These are phyloP conservation scores for Bubo bubo DNA, from an alignment of 2,113 vertebrate species.

Conservation along the genomic window DNA sequence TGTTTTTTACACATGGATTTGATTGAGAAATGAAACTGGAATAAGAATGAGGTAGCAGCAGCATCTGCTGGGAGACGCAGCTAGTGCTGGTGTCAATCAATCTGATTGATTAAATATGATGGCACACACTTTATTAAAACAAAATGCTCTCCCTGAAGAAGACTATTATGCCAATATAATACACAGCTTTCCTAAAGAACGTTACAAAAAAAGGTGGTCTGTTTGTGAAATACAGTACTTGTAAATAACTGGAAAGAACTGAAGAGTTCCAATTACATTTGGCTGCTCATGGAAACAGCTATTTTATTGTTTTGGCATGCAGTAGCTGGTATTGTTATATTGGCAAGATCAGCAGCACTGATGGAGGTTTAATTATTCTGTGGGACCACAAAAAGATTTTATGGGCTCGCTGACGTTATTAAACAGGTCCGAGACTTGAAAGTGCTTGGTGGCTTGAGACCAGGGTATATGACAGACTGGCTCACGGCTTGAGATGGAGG, in stretches of 20 bases:
- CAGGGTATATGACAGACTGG: not conserved
- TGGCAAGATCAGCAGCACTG: not conserved
- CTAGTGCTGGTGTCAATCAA: slow-evolving; percentile 79
- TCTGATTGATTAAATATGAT: slow-evolving; percentile 83
- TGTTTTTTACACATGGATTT: slow-evolving; percentile 82
- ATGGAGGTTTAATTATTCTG: slow-evolving; percentile 15
- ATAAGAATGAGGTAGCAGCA: slow-evolving; percentile 79
- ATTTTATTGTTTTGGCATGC: slow-evolving; percentile 25
- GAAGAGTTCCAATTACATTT: slow-evolving; percentile 31
- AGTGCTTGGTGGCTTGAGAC: not conserved
- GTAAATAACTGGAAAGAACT: slow-evolving; percentile 35
- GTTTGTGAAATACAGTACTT: slow-evolving; percentile 30
- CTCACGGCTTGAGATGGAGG: not conserved
- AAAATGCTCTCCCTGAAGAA: slow-evolving; percentile 75
- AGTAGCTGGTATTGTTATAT: not conserved
- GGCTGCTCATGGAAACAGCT: slow-evolving; percentile 30
- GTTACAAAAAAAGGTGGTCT: slow-evolving; percentile 36
- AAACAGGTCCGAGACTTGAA: not conserved
- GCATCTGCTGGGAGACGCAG: slow-evolving; percentile 73
- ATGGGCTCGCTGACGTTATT: fast-evolving
- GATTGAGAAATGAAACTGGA: slow-evolving; percentile 82
- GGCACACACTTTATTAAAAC: slow-evolving; percentile 76
- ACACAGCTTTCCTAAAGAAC: slow-evolving; percentile 48
- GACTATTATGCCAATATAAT: slow-evolving; percentile 54
- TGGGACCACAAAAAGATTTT: not conserved